These are phyloP conservation scores for Balaenoptera acutorostrata DNA, from an alignment of 2,113 vertebrate species.

Conservation along the genomic window DNA sequence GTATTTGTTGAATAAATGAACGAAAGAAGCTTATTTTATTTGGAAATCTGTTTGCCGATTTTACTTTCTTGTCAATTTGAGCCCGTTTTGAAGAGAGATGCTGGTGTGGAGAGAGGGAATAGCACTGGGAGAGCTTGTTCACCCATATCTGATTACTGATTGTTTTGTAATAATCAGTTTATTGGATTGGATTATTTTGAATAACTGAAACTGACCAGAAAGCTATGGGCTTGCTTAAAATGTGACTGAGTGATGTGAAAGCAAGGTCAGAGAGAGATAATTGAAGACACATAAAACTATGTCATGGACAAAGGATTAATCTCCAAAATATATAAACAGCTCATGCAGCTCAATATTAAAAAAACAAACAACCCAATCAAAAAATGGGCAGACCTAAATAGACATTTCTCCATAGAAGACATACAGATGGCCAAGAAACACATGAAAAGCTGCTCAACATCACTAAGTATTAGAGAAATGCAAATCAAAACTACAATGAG, in stretches of 20 bases:
- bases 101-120: accelerated
- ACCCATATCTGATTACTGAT: background rate
- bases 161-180: background rate
- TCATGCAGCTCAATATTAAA: no score
- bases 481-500: no score
- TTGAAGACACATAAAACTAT: background rate
- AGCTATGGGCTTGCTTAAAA: background rate
- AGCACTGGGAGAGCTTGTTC: background rate
- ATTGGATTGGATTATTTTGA: background rate
- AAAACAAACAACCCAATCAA: no score
- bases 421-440: no score
- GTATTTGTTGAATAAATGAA: background rate
- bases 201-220: background rate
- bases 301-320: background rate
- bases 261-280: background rate
- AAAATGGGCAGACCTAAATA: no score
- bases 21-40: background rate
- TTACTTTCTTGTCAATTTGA: background rate
- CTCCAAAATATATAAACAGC: no score
- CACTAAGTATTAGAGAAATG: no score
- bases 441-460: no score
- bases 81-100: background rate
- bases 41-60: background rate
- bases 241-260: background rate
- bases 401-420: no score